Evolutionary conservation across 2,113 vertebrate genomes (phyloP).

Genomic region (Elachura formosa): DNA sequence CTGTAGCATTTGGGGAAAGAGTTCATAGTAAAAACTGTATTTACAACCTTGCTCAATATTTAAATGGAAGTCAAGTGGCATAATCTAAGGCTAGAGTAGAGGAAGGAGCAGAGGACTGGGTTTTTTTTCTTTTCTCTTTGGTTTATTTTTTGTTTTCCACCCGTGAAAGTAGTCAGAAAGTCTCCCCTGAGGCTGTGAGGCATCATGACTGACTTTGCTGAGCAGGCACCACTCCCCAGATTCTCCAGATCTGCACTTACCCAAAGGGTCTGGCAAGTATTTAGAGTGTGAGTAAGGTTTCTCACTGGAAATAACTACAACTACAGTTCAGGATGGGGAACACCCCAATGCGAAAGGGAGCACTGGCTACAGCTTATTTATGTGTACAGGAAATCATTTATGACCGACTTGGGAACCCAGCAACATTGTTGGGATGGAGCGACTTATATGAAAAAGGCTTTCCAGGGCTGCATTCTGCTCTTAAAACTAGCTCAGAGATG

Average conservation of each 20-base stretch:
- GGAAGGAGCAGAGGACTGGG: neutral
- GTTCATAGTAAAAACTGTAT: neutral
- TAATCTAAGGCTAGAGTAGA: neutral
- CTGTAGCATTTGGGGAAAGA: no score
- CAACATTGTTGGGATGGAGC: neutral
- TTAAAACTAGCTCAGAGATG: neutral
- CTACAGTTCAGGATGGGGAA: neutral
- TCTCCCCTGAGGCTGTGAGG: neutral
- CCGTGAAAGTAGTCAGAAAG: neutral
- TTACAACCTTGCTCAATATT: neutral
- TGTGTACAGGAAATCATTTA: neutral
- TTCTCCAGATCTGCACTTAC: neutral
- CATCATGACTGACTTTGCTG: neutral
- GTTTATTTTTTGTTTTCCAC: neutral
- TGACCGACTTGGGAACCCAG: neutral
- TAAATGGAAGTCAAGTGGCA: neutral
- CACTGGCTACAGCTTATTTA: neutral
- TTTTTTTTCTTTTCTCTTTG: neutral
- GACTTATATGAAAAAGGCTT: neutral
- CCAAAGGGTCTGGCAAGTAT: accelerated
- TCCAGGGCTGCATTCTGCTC: neutral
- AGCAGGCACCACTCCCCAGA: neutral
- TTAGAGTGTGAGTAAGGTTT: neutral
- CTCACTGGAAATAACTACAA: neutral
- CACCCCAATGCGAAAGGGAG: neutral